Evolutionary conservation across 1,140 invertebrate genomes (phyloP).

Genomic region (Drosophila grimshawi): DNA sequence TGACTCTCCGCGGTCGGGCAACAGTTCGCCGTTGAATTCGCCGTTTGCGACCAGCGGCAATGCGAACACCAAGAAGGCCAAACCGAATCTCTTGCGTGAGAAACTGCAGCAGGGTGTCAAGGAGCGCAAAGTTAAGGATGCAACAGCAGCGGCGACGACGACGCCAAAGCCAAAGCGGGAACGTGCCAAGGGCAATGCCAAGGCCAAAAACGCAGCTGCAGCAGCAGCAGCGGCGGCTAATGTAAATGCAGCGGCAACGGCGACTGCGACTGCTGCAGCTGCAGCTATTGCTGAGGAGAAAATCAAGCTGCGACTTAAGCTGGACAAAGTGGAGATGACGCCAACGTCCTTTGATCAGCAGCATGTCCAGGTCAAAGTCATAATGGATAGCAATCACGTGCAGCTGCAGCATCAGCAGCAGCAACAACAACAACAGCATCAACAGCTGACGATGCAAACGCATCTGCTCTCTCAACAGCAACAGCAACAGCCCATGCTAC

Average conservation of each 20-base stretch:
- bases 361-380: constrained; percentile 51
- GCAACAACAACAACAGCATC: constrained; percentile 48
- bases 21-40: constrained; percentile 59
- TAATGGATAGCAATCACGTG: constrained; percentile 46
- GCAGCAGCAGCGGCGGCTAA: constrained; percentile 74
- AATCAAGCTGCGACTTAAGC: constrained; percentile 92
- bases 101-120: constrained; percentile 82
- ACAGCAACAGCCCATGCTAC: constrained; percentile 18
- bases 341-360: constrained; percentile 88
- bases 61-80: constrained; percentile 66
- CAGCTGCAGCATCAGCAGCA: constrained; percentile 47
- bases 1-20: constrained; percentile 60
- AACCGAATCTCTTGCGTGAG: constrained; percentile 74
- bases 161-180: constrained; percentile 68
- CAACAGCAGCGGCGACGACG: constrained; percentile 34
- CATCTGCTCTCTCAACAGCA: constrained; percentile 54
- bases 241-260: constrained; percentile 73
- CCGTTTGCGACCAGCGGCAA: constrained; percentile 3
- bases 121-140: constrained; percentile 76
- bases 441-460: constrained; percentile 53
- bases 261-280: constrained; percentile 70
- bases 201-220: constrained; percentile 84
- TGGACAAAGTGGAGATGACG: constrained; percentile 92
- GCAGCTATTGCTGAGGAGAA: constrained; percentile 87
- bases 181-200: constrained; percentile 78